Base-by-base conservation (phyloP, 2,888 invertebrate species). In the Octonoba sinensis region DNA sequence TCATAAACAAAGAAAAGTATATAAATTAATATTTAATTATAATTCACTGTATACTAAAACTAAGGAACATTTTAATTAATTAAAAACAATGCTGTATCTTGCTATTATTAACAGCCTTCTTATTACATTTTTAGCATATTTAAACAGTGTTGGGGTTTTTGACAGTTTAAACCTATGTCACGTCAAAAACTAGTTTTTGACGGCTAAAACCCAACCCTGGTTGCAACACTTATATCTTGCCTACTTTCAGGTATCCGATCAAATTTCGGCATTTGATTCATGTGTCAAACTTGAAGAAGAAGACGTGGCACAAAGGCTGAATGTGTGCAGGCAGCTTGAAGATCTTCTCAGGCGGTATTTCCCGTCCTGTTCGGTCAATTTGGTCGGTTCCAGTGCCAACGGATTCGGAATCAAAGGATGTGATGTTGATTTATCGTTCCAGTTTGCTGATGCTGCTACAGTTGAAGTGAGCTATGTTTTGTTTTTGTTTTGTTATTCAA, bases 391-490 rank as follows among this genome's bases (percentile, higher is more conserved):
- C n/a, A 70, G 60, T 24, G 36, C 65, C 8, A 70, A 54, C 46
- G 70, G 81, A 4, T 51, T 82, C 8, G 81, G 81, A 18, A 11
- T 70, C 8, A 74, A 46, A 46, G 81, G 81, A 13, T 75, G 81
- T 75, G 81, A 82, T 65, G 18, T 75, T 16, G 81, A 82, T 75
- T 65, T 82, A 46, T 70, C 81, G 20, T 67, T 82, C n/a, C 74
- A 70, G n/a, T 36, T 56, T 56, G 20, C 36, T 49, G 11, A 49
- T 27, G 4, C 27, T 47, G 57, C 46, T 46, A 15, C 2, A 16
- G 16, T n/a, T n/a, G 54, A 44, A 46, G 74, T 74, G 15, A 65
- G 54, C 20, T 16, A 22, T 59, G 11, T 20, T 44, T 4, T 66
- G 3, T 51, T 12, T 46, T 18, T 27, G 27, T n/a, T n/a, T n/a